Conservation (phyloP, 2,797 vertebrate species). For the Danio aesculapii region DNA sequence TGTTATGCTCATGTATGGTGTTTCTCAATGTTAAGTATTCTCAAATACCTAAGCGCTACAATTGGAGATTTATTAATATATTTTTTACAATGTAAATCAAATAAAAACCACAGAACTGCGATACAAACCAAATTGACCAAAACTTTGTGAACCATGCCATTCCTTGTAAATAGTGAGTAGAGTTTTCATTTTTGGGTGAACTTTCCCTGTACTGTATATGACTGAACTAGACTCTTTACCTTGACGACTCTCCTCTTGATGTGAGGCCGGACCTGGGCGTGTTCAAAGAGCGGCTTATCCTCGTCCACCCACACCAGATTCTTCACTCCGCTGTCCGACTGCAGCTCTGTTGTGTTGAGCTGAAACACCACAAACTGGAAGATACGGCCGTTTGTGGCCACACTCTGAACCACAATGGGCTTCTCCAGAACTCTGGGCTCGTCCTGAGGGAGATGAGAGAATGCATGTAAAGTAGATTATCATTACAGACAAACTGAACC, state of each 20-base stretch:
- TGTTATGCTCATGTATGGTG: too few relatives aligned
- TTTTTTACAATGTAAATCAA: too few relatives aligned
- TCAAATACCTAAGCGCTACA: too few relatives aligned
- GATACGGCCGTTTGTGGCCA: constrained; percentile 88
- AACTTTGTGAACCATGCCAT: too few relatives aligned
- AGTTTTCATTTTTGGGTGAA: too few relatives aligned
- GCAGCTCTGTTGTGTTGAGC: constrained; percentile 92
- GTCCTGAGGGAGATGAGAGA: constrained; percentile 65
- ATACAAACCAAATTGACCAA: too few relatives aligned
- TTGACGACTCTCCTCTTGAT: constrained; percentile 84
- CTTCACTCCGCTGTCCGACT: constrained; percentile 83
- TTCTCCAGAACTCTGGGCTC: constrained; percentile 80
- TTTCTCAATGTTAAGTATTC: too few relatives aligned
- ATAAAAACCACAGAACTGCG: too few relatives aligned
- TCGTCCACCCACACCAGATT: constrained; percentile 92
- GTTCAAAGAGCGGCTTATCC: constrained; percentile 86
- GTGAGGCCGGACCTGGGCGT: constrained; percentile 81
- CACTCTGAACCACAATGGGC: constrained; percentile 88
- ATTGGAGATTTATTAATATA: too few relatives aligned
- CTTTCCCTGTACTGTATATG: background rate
- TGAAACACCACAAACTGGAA: constrained; percentile 95
- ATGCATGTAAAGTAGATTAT: background rate
- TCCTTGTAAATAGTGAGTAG: too few relatives aligned
- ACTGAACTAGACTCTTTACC: constrained; percentile 72
- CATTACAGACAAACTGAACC: background rate